Percentiles rank a stretch among this genome's conserved stretches.
phyloP scores from a whole-genome alignment of 2,888 invertebrate genomes.

The Rhyacophila evoluta region DNA sequence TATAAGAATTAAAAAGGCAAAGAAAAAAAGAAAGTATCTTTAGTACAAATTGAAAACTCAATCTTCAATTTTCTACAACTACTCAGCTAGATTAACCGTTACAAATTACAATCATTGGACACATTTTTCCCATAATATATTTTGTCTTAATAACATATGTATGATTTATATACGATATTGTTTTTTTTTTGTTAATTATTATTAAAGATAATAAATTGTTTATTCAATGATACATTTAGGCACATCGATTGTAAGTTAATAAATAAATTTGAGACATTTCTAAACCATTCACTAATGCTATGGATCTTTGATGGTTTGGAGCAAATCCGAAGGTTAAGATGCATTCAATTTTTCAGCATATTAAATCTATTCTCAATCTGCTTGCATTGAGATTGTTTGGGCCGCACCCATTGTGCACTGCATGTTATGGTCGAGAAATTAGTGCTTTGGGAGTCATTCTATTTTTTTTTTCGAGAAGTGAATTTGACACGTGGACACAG shows the following conservation, averaged over 20 bases:
- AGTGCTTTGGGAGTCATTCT: no score
- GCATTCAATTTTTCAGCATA: not conserved
- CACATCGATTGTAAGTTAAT: constrained; percentile 68
- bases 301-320: not conserved
- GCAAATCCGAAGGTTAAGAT: constrained; percentile 1
- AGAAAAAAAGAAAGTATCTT: constrained; percentile 5
- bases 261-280: constrained; percentile 45
- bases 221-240: constrained; percentile 70
- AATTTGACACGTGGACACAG: no score
- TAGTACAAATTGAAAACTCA: constrained; percentile 3
- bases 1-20: constrained; percentile 26
- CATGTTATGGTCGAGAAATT: no score
- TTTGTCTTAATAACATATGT: constrained; percentile 48
- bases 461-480: no score
- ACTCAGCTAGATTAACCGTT: constrained; percentile 36
- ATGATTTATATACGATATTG: constrained; percentile 44
- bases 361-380: not conserved
- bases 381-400: no score
- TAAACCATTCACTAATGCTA: constrained; percentile 25
- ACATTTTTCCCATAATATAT: constrained; percentile 47
- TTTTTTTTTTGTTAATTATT: constrained; percentile 41
- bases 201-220: constrained; percentile 57
- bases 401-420: no score
- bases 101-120: constrained; percentile 53
- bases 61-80: constrained; percentile 3